These are phyloP conservation scores for Poeciliopsis paucimaculata DNA, from an alignment of 2,797 vertebrate species.

Conservation along the genomic window DNA sequence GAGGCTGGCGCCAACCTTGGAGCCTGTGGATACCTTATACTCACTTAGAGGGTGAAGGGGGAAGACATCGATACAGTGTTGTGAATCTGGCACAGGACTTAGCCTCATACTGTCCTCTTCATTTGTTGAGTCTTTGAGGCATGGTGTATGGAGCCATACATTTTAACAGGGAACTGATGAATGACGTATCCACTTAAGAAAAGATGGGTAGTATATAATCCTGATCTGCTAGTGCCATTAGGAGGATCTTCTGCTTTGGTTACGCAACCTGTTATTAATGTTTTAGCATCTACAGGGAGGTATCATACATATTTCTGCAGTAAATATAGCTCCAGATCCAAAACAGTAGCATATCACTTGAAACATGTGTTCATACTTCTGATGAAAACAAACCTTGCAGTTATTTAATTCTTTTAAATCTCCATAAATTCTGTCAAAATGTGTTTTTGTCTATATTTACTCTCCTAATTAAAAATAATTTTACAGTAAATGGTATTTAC, in stretches of 20 bases:
- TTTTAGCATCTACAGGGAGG: constrained; percentile 52
- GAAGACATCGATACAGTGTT: constrained; percentile 86
- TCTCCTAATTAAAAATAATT: not conserved
- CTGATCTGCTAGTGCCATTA: constrained; percentile 64
- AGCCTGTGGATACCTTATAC: constrained; percentile 92
- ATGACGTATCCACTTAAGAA: constrained; percentile 67
- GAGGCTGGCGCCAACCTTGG: constrained; percentile 96
- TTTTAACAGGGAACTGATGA: constrained; percentile 67
- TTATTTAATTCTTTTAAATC: constrained; percentile 4
- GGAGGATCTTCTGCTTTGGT: constrained; percentile 59
- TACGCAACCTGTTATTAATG: constrained; percentile 49
- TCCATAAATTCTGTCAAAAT: too few relatives aligned
- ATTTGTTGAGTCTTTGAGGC: constrained; percentile 71
- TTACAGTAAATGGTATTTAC: not conserved
- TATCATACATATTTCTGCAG: constrained; percentile 50
- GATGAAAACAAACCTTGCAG: constrained; percentile 20
- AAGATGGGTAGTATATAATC: constrained; percentile 64
- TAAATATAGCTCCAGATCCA: constrained; percentile 59
- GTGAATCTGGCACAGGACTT: constrained; percentile 79
- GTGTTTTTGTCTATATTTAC: not conserved
- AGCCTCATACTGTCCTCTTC: constrained; percentile 78
- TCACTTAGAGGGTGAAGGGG: constrained; percentile 82
- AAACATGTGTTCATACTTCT: constrained; percentile 29
- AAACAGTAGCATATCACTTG: constrained; percentile 42
- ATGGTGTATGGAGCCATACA: constrained; percentile 63